Conservation (phyloP, 1,140 invertebrate species). For the Drosophila elegans region DNA sequence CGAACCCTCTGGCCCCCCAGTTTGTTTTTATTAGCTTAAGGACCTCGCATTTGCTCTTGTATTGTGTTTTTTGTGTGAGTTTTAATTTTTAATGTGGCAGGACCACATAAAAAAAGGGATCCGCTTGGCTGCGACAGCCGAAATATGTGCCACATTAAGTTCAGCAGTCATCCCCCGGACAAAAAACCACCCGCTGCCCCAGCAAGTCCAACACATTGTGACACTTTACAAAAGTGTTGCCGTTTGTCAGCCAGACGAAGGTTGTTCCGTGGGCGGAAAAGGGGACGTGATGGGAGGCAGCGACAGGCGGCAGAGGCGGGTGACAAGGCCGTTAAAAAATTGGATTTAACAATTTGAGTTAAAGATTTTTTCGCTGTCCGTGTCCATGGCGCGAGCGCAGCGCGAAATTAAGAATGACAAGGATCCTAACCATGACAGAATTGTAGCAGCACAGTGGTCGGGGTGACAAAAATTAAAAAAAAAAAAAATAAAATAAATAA, state of each 20-base stretch:
- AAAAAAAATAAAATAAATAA: no score
- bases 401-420: conserved; percentile 76
- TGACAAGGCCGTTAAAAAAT: conserved; percentile 57
- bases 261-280: not conserved
- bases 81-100: conserved; percentile 59
- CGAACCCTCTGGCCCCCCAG: not conserved
- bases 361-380: conserved; percentile 57
- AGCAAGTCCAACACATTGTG: conserved; percentile 65
- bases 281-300: not conserved
- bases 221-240: conserved; percentile 75
- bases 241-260: conserved; percentile 63
- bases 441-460: conserved; percentile 44
- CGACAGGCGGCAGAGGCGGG: not conserved
- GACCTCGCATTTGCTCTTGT: conserved; percentile 13
- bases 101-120: conserved; percentile 49
- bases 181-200: conserved; percentile 20
- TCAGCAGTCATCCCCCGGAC: conserved; percentile 19
- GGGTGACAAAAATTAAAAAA: no score
- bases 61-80: conserved; percentile 12
- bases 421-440: conserved; percentile 50
- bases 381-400: conserved; percentile 28
- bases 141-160: conserved; percentile 68
- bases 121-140: conserved; percentile 51
- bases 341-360: conserved; percentile 75
- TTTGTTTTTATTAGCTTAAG: conserved; percentile 60